These are phyloP conservation scores for Microcebus ravelobensis DNA, from an alignment of 2,113 vertebrate genomes.

Conservation along the genomic window DNA sequence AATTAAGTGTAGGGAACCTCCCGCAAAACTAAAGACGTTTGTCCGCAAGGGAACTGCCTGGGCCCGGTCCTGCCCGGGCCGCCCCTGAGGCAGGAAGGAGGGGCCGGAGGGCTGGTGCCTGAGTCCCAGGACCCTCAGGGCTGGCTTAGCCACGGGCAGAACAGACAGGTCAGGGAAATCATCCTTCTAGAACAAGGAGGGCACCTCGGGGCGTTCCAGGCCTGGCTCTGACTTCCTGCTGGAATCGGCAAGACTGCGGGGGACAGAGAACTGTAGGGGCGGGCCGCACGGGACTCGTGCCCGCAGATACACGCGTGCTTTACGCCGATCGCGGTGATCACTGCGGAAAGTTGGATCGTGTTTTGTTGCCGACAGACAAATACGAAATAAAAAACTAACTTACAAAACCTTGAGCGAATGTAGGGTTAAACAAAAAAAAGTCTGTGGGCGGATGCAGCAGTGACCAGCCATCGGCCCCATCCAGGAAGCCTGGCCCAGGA, in stretches of 20 bases:
- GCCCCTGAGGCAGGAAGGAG: background rate
- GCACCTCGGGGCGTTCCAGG: background rate
- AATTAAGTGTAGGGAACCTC: background rate
- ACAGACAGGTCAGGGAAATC: background rate
- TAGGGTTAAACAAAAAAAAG: background rate
- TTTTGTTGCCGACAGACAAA: background rate
- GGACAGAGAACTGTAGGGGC: background rate
- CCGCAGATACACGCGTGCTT: fast-evolving
- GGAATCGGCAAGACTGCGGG: too few species aligned
- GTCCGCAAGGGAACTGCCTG: fast-evolving
- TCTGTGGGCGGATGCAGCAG: background rate
- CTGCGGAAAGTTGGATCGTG: background rate
- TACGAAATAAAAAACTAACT: background rate
- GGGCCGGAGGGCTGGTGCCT: background rate
- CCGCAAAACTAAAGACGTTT: background rate
- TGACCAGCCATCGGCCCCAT: background rate
- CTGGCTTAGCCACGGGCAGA: background rate
- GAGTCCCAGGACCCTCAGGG: background rate
- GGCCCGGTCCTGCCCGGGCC: background rate
- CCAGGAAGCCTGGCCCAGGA: background rate
- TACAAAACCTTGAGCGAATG: background rate
- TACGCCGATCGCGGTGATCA: background rate
- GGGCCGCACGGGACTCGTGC: fast-evolving
- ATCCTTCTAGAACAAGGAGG: background rate
- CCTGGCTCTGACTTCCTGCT: background rate